Percentiles rank a stretch among this genome's conserved stretches.
phyloP scores from a whole-genome alignment of 2,888 invertebrate genomes.

The Rhodophaea formosa region DNA sequence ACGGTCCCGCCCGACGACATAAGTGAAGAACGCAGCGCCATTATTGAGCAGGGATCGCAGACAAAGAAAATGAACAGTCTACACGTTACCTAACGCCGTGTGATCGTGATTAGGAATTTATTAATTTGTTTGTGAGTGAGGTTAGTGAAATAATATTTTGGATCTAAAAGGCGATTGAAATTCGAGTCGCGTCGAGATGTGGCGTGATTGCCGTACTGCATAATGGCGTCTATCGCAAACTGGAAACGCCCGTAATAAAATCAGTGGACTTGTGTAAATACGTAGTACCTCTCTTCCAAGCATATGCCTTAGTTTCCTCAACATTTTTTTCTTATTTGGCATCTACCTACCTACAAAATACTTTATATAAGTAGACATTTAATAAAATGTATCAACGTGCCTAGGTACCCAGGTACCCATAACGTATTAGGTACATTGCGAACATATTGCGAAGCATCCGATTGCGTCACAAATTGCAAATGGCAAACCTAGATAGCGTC shows the following conservation, averaged over 20 bases:
- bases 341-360: too few species aligned
- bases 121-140: constrained; percentile 41
- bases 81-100: constrained; percentile 31
- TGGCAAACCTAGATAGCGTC: not conserved
- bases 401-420: not conserved
- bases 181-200: constrained; percentile 10
- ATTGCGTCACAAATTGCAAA: not conserved
- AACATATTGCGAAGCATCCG: not conserved
- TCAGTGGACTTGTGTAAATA: not conserved
- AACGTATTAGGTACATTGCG: too few species aligned
- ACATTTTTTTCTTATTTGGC: not conserved
- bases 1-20: constrained; percentile 49
- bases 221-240: constrained; percentile 36
- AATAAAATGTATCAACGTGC: not conserved
- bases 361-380: too few species aligned
- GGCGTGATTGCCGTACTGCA: constrained; percentile 26
- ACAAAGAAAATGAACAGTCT: constrained; percentile 42
- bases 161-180: constrained; percentile 6
- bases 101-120: constrained; percentile 42
- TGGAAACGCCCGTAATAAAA: not conserved
- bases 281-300: not conserved
- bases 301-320: not conserved
- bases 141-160: constrained; percentile 50
- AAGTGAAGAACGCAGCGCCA: constrained; percentile 41
- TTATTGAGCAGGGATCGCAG: constrained; percentile 39